Evolutionary conservation across 2,888 invertebrate genomes (phyloP), one percentile per base, ranked within the genome.

Genomic region (Agriopis marginaria): DNA sequence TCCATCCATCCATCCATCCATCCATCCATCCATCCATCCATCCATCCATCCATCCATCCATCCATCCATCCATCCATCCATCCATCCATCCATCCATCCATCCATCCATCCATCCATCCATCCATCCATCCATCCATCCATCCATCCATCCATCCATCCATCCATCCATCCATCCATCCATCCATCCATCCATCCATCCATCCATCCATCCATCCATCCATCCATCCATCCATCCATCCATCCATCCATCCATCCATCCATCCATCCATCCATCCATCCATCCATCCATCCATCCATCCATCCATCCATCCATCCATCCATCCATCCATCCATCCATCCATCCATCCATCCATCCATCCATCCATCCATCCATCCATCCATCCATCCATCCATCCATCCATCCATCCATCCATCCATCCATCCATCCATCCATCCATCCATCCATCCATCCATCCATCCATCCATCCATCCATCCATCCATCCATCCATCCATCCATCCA

Each of bases 361-460:
- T 44, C 58, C 58, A 58, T 44, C 58, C 58, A 58, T 44, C 58
- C 58, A 58, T 44, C 58, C 58, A 58, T 58, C 58, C 58, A 58
- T 58, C 58, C 58, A 58, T 58, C 58, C 58, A 58, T 58, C 58
- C 58, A 58, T 58, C 58, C 58, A 58, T 58, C 58, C 58, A 58
- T 58, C 58, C 58, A 58, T 58, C 58, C 58, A 58, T 58, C 58
- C 58, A 58, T 58, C 58, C 58, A 58, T 58, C 58, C 58, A 58
- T 58, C 58, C 58, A 58, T 58, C 58, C 58, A 58, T 58, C 58
- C 58, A 58, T 58, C 58, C 58, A 58, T 58, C 58, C 58, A 58
- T 58, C 58, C 58, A 58, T 58, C 58, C 58, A 58, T 58, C 58
- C 58, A 58, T 58, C 58, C 58, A 58, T 58, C 58, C 58, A 58